Evolutionary conservation across 37 sponge, comb jelly and placozoan species (phyloP).

Genomic region (Ephydatia muelleri): DNA sequence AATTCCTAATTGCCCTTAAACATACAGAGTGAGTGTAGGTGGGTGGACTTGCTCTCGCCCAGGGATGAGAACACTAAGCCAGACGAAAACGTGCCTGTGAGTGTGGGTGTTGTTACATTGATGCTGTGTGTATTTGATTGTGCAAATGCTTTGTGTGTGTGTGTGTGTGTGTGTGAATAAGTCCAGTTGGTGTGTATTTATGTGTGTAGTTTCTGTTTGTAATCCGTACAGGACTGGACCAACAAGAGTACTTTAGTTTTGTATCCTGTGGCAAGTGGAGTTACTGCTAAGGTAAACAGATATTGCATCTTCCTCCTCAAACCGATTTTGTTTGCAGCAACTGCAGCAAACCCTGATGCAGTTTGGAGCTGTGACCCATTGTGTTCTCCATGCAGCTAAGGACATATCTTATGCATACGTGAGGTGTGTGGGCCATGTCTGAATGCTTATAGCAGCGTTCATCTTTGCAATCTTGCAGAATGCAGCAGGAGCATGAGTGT

Average conservation of each 20-base stretch:
- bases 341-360: conserved; percentile 8
- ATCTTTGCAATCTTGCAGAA: neutral
- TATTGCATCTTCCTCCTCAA: neutral
- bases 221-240: conserved; percentile 2
- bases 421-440: conserved; percentile 11
- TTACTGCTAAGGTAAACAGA: conserved; percentile 15
- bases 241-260: neutral
- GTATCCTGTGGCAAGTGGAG: neutral
- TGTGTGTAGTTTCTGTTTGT: neutral
- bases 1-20: neutral
- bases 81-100: neutral
- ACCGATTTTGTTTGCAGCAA: conserved; percentile 10
- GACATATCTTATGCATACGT: neutral
- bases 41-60: neutral
- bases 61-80: neutral
- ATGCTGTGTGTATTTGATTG: neutral
- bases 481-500: neutral
- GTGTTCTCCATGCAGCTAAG: neutral
- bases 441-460: neutral
- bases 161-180: neutral
- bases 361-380: conserved; percentile 29
- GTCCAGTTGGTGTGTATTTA: neutral
- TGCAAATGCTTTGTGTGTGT: too few relatives aligned
- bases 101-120: neutral
- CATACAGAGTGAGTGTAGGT: neutral